A percentile compares a stretch with the other conserved stretches of the same genome.
These are phyloP conservation scores for Cepphus grylle DNA, from an alignment of 2,113 vertebrate genomes.

Conservation along the genomic window DNA sequence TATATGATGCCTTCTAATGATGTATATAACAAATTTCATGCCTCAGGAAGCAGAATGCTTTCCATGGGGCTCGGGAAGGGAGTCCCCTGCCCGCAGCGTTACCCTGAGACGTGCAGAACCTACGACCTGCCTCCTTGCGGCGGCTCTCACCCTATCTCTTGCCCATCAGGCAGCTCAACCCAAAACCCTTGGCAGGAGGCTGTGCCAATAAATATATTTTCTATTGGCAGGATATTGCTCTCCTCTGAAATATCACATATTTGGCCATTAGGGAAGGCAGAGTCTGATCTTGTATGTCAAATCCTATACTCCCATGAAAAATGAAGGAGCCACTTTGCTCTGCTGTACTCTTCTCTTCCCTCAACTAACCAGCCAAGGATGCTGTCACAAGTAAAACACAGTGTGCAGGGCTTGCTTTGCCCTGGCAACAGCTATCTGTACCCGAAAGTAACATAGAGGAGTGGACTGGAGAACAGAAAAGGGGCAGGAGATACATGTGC, in stretches of 20 bases:
- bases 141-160: neutral
- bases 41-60: neutral
- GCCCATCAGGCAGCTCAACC: neutral
- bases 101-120: neutral
- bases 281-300: slow-evolving; percentile 44
- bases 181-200: slow-evolving; percentile 2
- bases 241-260: slow-evolving; percentile 51
- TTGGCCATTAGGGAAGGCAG: slow-evolving; percentile 44
- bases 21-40: neutral
- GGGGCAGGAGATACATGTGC: neutral
- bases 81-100: neutral
- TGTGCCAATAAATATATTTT: slow-evolving; percentile 45
- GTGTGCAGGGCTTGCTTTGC: neutral
- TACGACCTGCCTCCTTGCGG: fast-evolving
- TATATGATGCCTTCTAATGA: neutral
- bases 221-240: slow-evolving; percentile 43
- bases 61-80: neutral
- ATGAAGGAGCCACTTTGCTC: neutral
- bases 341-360: neutral
- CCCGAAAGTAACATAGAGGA: neutral
- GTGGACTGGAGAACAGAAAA: neutral
- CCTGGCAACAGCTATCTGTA: neutral
- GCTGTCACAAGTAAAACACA: neutral
- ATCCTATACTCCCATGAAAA: slow-evolving; percentile 28
- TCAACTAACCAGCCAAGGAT: neutral